Conservation (phyloP, 2,797 vertebrate genomes). For the Harpagifer antarcticus region DNA sequence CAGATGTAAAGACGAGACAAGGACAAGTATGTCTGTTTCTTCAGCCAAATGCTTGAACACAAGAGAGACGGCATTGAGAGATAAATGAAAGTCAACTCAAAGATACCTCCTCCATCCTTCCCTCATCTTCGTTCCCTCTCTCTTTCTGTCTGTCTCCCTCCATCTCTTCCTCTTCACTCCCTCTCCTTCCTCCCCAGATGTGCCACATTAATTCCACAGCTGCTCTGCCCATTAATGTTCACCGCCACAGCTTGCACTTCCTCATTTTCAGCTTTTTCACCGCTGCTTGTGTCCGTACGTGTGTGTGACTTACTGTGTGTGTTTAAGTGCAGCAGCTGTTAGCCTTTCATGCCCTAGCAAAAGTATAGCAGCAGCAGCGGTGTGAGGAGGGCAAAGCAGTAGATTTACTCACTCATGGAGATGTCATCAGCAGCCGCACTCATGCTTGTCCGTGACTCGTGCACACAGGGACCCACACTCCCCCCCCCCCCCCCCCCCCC, state of each 20-base stretch:
- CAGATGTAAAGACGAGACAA: slow-evolving; percentile 20
- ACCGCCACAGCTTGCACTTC: slow-evolving; percentile 79
- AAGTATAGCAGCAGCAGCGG: slow-evolving; percentile 63
- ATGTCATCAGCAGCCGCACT: slow-evolving; percentile 70
- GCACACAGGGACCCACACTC: slow-evolving; percentile 17
- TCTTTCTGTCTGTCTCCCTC: slow-evolving; percentile 41
- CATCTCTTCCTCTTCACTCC: slow-evolving; percentile 49
- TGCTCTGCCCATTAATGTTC: slow-evolving; percentile 83
- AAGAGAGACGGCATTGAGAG: slow-evolving; percentile 24
- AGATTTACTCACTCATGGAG: slow-evolving; percentile 74
- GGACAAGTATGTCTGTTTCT: slow-evolving; percentile 40
- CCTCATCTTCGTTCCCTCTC: slow-evolving; percentile 12
- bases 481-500: slow-evolving; percentile 6
- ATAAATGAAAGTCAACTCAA: slow-evolving; percentile 71
- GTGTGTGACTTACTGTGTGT: slow-evolving; percentile 18
- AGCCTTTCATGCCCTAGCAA: slow-evolving; percentile 25
- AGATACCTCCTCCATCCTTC: slow-evolving; percentile 39
- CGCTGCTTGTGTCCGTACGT: not conserved
- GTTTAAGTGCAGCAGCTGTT: slow-evolving; percentile 69
- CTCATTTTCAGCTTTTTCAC: slow-evolving; percentile 67
- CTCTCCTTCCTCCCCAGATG: slow-evolving; percentile 81
- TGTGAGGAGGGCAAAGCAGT: slow-evolving; percentile 66
- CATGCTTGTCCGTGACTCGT: slow-evolving; percentile 63
- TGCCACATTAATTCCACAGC: slow-evolving; percentile 85
- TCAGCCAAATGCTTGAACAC: slow-evolving; percentile 39